Evolutionary conservation across 2,113 vertebrate species (phyloP), one percentile per base, ranked within the genome.

Genomic region (Cochlearius cochlearius): DNA sequence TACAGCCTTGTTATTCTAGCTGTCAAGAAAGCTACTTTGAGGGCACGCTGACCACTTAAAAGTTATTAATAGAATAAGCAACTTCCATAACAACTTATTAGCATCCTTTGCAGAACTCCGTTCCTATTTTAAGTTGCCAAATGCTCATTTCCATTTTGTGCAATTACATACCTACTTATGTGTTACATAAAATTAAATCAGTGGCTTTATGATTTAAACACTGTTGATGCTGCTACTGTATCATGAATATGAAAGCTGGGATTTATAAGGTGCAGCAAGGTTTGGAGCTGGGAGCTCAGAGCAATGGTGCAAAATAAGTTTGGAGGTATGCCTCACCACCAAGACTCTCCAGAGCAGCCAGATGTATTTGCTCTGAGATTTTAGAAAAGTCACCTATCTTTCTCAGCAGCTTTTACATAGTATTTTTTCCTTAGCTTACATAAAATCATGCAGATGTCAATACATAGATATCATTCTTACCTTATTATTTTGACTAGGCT

Each of bases 211-310:
- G 32, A 23, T 63, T 50, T 49, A 32, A 60, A 58, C 10, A 11
- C 39, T 14, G 9, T 1, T n/a, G 32, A n/a, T 63, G 59, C 5
- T 88, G 47, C 13, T 60, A 12, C 30, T 71, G 77, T 38, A 38
- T 3, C 50, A 21, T 10, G 36, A 58, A 84, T 50, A 27, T 0
- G 0, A 56, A 56, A 78, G 29, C 56, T 75, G 77, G 60, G 38
- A 47, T 81, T 59, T 77, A 3, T 7, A 43, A 41, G 4, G 12
- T 23, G 47, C 5, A 55, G 22, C 30, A 12, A 0, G 0, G 9
- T 69, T 81, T 50, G 41, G 53, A 72, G 60, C 62, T 64, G 53
- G 67, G 39, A 80, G 27, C 49, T 34, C 36, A 58, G n/a, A 41
- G 29, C 32, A 69, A 16, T 1, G 34, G 32, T 32, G 10, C 12